Evolutionary conservation across 1,140 invertebrate genomes (phyloP).

Genomic region (Micrasema longulum): DNA sequence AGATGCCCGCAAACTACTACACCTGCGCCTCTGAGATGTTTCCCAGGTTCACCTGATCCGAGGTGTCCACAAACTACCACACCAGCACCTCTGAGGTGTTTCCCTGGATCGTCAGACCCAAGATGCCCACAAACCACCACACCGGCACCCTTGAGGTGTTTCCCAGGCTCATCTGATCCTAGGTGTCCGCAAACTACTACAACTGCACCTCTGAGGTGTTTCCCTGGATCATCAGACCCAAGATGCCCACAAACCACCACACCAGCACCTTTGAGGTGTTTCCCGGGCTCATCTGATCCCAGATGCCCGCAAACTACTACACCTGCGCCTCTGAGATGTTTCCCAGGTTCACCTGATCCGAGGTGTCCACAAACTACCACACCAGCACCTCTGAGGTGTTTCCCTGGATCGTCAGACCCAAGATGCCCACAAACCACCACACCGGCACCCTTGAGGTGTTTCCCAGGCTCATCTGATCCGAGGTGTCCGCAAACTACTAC

Average conservation of each 20-base stretch:
- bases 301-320: conserved; percentile 56
- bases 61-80: conserved; percentile 57
- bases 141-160: conserved; percentile 56
- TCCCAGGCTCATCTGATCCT: conserved; percentile 61
- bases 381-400: not conserved
- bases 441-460: conserved; percentile 56
- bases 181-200: conserved; percentile 56
- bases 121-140: conserved; percentile 60
- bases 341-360: conserved; percentile 58
- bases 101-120: conserved; percentile 64
- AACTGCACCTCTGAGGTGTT: conserved; percentile 53
- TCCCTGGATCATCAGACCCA: conserved; percentile 59
- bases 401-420: conserved; percentile 56
- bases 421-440: conserved; percentile 60
- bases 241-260: conserved; percentile 56
- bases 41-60: conserved; percentile 59
- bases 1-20: conserved; percentile 54
- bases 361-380: conserved; percentile 58
- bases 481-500: conserved; percentile 57
- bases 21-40: conserved; percentile 55
- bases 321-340: conserved; percentile 43
- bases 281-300: conserved; percentile 57
- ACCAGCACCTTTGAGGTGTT: conserved; percentile 58
- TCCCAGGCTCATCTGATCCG: conserved; percentile 61
- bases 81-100: conserved; percentile 57